Evolutionary conservation across 2,888 invertebrate genomes (phyloP).

Genomic region (Pimpla rufipes): DNA sequence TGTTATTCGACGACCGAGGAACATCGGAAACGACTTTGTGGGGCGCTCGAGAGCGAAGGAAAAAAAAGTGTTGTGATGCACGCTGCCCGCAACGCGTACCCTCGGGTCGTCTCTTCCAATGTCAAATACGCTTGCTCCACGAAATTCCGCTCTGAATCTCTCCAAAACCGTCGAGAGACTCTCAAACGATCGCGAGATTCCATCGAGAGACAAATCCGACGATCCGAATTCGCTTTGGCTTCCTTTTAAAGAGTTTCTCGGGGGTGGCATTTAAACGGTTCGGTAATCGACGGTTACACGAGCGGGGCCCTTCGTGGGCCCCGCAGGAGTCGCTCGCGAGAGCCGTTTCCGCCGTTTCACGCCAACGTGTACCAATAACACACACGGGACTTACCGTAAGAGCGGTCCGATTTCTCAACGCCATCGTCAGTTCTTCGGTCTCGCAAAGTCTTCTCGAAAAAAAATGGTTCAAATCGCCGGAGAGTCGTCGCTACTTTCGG

Average conservation of each 20-base stretch:
- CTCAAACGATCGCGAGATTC: background rate
- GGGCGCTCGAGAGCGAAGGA: background rate
- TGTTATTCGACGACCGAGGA: background rate
- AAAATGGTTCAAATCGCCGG: slow-evolving; percentile 31
- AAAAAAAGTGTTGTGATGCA: slow-evolving; percentile 53
- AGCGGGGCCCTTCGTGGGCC: slow-evolving; percentile 62
- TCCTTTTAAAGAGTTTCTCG: slow-evolving; percentile 50
- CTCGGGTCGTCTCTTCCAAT: slow-evolving; percentile 44
- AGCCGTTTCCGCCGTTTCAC: slow-evolving; percentile 12
- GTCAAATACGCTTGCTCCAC: slow-evolving; percentile 39
- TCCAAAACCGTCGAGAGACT: background rate
- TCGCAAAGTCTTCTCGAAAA: slow-evolving; percentile 49
- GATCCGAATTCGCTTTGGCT: background rate
- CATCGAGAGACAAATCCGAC: background rate
- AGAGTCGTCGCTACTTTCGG: slow-evolving; percentile 39
- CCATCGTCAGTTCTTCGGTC: slow-evolving; percentile 75
- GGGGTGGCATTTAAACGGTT: slow-evolving; percentile 79
- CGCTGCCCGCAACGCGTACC: slow-evolving; percentile 31
- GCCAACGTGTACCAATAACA: slow-evolving; percentile 30
- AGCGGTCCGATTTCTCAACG: slow-evolving; percentile 79
- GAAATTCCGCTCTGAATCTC: background rate
- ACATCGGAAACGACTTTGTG: background rate
- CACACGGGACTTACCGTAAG: slow-evolving; percentile 75
- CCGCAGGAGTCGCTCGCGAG: background rate
- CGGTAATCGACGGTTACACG: slow-evolving; percentile 74